Evolutionary conservation across 2,888 invertebrate genomes (phyloP), one percentile per base, ranked within the genome.

Genomic region (Flabesymbios commensalis): DNA sequence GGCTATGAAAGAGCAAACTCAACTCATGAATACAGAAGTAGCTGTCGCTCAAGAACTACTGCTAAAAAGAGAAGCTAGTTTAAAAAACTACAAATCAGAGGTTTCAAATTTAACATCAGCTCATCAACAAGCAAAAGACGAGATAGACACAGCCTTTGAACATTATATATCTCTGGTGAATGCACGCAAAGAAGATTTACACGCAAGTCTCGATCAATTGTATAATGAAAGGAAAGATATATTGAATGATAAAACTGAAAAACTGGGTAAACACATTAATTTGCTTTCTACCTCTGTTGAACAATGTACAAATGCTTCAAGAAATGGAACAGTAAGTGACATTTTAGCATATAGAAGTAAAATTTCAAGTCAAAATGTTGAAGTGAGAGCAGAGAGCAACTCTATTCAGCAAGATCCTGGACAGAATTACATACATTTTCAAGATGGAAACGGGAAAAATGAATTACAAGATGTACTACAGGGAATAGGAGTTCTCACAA

Each of bases 301-400:
- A 14, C 49, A 49, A 22, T 7, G 7, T 29, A 31, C 10, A 22
- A 33, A 54, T 42, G 45, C 54, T 24, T 32, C 29, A 45, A 29
- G 33, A 36, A 33, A 47, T 36, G 53, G 64, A n/a, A 47, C 24
- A 57, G 63, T 68, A 28, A 29, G 56, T 3, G 68, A 67, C 39
- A 28, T 64, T 26, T 24, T 67, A 4, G 60, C 64, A 10, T 65
- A 63, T 29, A 65, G 65, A 49, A 45, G 61, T 5, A 67, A 65
- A 39, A 29, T 67, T 33, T n/a, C n/a, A n/a, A n/a, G n/a, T n/a
- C n/a, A n/a, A n/a, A n/a, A n/a, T n/a, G n/a, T n/a, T n/a, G n/a
- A n/a, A n/a, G n/a, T n/a, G n/a, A n/a, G n/a, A n/a, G n/a, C n/a
- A n/a, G n/a, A n/a, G n/a, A n/a, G n/a, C n/a, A n/a, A n/a, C n/a